Evolutionary conservation across 2,797 vertebrate genomes (phyloP), one percentile per base, ranked within the genome.

Genomic region (Mycteria americana): DNA sequence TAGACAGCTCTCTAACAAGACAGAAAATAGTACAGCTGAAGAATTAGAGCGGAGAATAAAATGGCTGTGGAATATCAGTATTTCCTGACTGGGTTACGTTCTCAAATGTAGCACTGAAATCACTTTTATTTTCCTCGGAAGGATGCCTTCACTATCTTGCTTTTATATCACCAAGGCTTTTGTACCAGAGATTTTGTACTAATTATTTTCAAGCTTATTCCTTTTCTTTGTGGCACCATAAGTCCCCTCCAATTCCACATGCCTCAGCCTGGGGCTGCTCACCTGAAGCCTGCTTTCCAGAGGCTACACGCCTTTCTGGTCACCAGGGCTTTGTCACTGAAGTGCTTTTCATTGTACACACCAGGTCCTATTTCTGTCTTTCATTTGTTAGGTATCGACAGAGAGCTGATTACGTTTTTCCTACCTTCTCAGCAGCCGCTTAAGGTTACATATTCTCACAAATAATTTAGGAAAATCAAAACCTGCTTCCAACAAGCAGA

Each of bases 381-480:
- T 64, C 41, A 46, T 64, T 59, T 63, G 12, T 48, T 18, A 64
- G 30, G n/a, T 35, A 54, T 19, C 54, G 50, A 48, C 48, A 74
- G 22, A 60, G 19, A 28, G 19, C 4, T 31, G 13, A 48, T 45
- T 45, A 54, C 19, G 11, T n/a, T 92, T 77, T 54, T 28, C 45
- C 31, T 53, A 13, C 43, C 24, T 84, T 50, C n/a, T 74, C 37
- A 60, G 54, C 12, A 77, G 9, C 35, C 67, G n/a, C 13, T 67
- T 83, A 27, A 82, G 33, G 19, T 57, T 87, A 54, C 10, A 5
- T 54, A 56, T 19, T 21, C 28, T 85, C 31, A 70, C 17, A 88
- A 69, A 33, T 45, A 18, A 43, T 51, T 65, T 69, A 78, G 57
- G 43, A 73, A 95, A 85, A 79, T 39, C 54, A 89, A 92, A 93